A percentile compares a stretch with the other conserved stretches of the same genome.
Conservation (phyloP, 2,113 vertebrate species). For the Rafetus swinhoei region DNA sequence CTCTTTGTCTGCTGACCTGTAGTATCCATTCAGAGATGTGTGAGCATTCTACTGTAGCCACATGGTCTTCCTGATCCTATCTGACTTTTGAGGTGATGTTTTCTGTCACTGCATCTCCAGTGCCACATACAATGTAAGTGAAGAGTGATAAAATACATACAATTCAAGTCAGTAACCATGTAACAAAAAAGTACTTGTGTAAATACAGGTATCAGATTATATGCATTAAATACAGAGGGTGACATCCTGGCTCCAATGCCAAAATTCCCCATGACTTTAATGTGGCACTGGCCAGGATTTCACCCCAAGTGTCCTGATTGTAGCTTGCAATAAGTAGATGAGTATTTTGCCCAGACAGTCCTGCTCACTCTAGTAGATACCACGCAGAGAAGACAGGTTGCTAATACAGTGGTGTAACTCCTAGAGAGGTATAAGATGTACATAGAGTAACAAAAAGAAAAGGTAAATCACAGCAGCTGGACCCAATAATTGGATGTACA, state of each 20-base stretch:
- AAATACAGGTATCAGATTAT: background rate
- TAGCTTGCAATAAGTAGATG: fast-evolving
- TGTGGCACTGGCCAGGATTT: too few species aligned
- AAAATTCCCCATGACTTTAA: background rate
- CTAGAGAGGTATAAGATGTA: slow-evolving; percentile 27
- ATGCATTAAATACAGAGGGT: background rate
- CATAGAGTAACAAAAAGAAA: background rate
- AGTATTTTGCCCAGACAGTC: background rate
- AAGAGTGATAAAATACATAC: background rate
- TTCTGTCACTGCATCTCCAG: fast-evolving
- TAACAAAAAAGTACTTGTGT: background rate
- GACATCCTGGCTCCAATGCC: background rate
- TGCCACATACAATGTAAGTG: fast-evolving
- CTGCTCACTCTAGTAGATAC: slow-evolving; percentile 7
- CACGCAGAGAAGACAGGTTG: background rate
- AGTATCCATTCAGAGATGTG: fast-evolving
- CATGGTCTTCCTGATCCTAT: background rate
- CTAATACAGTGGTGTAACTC: slow-evolving; percentile 53
- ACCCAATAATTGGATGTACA: background rate
- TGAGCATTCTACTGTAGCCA: background rate
- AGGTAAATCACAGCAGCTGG: background rate
- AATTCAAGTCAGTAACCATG: background rate
- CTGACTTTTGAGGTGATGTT: background rate
- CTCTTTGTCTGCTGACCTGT: background rate
- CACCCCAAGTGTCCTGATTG: background rate